A percentile compares a stretch with the other conserved stretches of the same genome.
Conservation (phyloP, 2,113 vertebrate species). For the Anarrhichthys ocellatus region DNA sequence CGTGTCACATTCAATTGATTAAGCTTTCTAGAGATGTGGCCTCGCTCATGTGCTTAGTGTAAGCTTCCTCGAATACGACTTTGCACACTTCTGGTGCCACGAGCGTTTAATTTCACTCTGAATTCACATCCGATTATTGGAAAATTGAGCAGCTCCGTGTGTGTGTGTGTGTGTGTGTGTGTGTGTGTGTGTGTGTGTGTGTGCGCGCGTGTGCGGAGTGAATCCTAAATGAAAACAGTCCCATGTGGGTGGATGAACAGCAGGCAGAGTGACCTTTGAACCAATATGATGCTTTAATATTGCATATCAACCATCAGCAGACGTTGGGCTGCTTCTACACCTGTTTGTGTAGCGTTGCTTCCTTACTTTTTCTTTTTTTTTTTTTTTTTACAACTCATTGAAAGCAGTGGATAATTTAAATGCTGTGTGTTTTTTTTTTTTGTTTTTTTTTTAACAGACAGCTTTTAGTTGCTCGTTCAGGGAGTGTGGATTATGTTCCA, state of each 20-base stretch:
- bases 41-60: slow-evolving; percentile 45
- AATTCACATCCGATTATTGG: slow-evolving; percentile 62
- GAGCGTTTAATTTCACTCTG: slow-evolving; percentile 46
- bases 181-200: slow-evolving; percentile 4
- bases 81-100: slow-evolving; percentile 48
- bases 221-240: slow-evolving; percentile 71
- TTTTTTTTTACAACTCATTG: slow-evolving; percentile 29
- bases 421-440: slow-evolving; percentile 3
- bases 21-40: slow-evolving; percentile 46
- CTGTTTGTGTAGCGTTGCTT: slow-evolving; percentile 47
- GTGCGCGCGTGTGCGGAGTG: slow-evolving; percentile 36
- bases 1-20: slow-evolving; percentile 56
- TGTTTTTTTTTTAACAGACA: neutral
- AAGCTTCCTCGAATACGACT: slow-evolving; percentile 59
- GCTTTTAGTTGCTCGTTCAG: slow-evolving; percentile 51
- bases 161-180: neutral
- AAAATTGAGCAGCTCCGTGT: slow-evolving; percentile 45
- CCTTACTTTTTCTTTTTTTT: slow-evolving; percentile 19
- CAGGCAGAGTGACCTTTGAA: slow-evolving; percentile 76
- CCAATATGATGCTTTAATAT: slow-evolving; percentile 73
- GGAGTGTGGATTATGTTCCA: slow-evolving; percentile 58
- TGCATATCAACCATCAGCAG: slow-evolving; percentile 57
- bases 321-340: slow-evolving; percentile 49
- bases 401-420: slow-evolving; percentile 34
- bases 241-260: slow-evolving; percentile 71